phyloP scores from a whole-genome alignment of 2,797 vertebrate genomes.

The Cynopterus sphinx region DNA sequence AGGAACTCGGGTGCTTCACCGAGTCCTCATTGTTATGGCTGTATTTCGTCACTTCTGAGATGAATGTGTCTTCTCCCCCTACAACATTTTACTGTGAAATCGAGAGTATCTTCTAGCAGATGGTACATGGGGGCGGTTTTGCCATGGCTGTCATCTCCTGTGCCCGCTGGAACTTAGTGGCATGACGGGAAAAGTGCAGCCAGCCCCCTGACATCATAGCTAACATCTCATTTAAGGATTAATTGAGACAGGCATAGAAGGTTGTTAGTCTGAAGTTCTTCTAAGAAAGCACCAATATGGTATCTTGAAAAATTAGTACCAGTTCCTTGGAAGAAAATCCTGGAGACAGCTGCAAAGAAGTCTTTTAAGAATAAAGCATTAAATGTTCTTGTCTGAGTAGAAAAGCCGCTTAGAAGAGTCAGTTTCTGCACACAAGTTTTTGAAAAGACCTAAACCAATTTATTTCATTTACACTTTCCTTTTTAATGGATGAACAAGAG shows the following conservation, averaged over 20 bases:
- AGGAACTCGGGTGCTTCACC: neutral
- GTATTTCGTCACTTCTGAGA: neutral
- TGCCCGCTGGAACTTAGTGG: neutral
- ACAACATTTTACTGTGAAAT: neutral
- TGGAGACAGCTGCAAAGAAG: neutral
- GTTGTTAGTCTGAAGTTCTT: neutral
- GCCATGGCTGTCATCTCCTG: neutral
- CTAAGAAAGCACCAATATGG: neutral
- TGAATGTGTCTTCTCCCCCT: neutral
- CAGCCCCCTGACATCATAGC: neutral
- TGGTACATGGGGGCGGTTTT: neutral
- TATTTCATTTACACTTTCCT: neutral
- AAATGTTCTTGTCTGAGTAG: neutral
- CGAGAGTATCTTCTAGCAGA: neutral
- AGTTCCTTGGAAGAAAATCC: neutral
- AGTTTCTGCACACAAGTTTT: neutral
- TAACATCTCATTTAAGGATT: neutral
- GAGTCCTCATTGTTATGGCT: neutral
- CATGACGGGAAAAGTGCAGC: neutral
- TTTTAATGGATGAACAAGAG: neutral
- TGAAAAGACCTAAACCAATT: neutral
- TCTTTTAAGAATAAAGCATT: neutral
- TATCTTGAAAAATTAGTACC: neutral
- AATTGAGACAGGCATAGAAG: neutral
- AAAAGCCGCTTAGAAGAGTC: neutral